Percentiles rank a stretch among this genome's conserved stretches.
phyloP scores from a whole-genome alignment of 2,888 invertebrate species.

The Diaperis boleti region DNA sequence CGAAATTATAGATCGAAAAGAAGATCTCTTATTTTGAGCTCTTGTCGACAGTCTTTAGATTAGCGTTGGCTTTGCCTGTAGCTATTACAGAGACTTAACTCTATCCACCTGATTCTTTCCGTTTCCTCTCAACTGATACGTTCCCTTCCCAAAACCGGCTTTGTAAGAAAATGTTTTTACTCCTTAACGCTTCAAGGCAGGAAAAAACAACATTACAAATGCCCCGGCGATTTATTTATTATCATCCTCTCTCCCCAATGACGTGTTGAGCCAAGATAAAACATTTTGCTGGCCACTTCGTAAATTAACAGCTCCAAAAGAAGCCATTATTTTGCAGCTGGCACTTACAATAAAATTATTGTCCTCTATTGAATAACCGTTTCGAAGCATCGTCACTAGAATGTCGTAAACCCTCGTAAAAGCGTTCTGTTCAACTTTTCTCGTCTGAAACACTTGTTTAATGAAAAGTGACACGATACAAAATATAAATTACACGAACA shows the following conservation, averaged over 20 bases:
- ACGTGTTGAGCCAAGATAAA: conserved; percentile 12
- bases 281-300: conserved; percentile 4
- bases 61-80: too few species aligned
- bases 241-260: not conserved
- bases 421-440: not conserved
- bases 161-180: too few species aligned
- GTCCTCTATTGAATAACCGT: not conserved
- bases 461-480: not conserved
- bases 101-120: too few species aligned
- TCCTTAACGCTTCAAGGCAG: not conserved
- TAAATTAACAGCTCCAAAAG: conserved; percentile 1
- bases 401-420: not conserved
- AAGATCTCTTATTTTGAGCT: too few species aligned
- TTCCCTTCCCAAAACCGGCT: too few species aligned
- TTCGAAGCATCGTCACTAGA: not conserved
- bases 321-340: conserved; percentile 11
- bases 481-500: not conserved
- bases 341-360: conserved; percentile 10
- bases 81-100: too few species aligned
- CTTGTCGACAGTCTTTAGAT: too few species aligned
- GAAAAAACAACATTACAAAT: conserved; percentile 2
- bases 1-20: too few species aligned
- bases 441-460: not conserved
- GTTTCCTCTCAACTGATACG: too few species aligned
- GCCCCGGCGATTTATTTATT: conserved; percentile 16